Evolutionary conservation across 2,113 vertebrate species (phyloP).

Genomic region (Sitta europaea): DNA sequence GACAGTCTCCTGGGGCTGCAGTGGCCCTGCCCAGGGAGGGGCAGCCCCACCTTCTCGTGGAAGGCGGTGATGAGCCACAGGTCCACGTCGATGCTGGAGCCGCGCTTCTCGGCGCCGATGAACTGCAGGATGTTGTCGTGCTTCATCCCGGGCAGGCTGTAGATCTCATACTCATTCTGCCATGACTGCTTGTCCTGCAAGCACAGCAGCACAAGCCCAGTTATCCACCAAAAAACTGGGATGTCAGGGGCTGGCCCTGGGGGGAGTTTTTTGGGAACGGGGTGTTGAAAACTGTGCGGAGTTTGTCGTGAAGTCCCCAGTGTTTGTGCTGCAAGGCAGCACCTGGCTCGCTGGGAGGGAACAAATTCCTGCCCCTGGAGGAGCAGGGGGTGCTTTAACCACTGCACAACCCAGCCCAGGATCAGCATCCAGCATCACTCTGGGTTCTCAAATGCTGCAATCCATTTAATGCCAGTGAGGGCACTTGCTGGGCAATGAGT

Average conservation of each 20-base stretch:
- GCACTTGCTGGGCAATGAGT: background rate
- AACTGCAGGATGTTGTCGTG: slow-evolving; percentile 96
- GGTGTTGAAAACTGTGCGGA: fast-evolving
- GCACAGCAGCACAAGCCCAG: background rate
- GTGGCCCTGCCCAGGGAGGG: background rate
- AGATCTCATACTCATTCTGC: slow-evolving; percentile 99
- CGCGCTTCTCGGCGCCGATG: slow-evolving; percentile 93
- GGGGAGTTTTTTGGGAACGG: background rate
- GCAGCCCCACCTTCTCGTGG: slow-evolving; percentile 86
- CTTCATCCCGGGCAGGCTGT: slow-evolving; percentile 93
- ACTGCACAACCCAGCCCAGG: fast-evolving
- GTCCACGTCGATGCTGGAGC: slow-evolving; percentile 91
- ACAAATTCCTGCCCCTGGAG: background rate
- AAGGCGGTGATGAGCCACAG: slow-evolving; percentile 96
- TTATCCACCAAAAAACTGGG: fast-evolving
- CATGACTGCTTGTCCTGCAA: slow-evolving; percentile 94
- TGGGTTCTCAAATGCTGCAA: background rate
- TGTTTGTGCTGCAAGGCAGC: background rate
- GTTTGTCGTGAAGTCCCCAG: background rate
- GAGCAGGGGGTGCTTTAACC: background rate
- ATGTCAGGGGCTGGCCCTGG: fast-evolving
- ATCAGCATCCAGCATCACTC: background rate
- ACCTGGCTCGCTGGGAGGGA: background rate
- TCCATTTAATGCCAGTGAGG: background rate
- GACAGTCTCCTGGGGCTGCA: background rate